These are phyloP conservation scores for Prolemur simus DNA, from an alignment of 2,113 vertebrate genomes.

Conservation along the genomic window DNA sequence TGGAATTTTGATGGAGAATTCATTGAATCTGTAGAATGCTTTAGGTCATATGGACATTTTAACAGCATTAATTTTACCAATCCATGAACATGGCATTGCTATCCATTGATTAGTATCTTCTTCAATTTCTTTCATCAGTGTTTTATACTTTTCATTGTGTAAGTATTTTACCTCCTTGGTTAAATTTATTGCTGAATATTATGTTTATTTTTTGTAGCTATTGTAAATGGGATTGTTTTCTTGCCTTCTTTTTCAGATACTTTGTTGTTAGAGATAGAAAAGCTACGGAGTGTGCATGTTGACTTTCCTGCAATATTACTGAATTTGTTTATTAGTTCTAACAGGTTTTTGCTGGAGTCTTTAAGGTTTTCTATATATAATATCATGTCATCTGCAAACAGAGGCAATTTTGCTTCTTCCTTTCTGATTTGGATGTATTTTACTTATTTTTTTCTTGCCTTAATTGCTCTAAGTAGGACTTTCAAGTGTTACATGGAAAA, in stretches of 20 bases:
- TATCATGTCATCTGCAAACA: not conserved
- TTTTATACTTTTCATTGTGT: not conserved
- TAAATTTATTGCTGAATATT: not conserved
- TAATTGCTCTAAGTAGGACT: not conserved
- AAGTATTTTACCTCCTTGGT: not conserved
- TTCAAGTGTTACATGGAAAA: not conserved
- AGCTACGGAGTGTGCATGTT: not conserved
- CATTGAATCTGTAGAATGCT: not conserved
- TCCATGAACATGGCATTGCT: not conserved
- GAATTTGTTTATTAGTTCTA: not conserved
- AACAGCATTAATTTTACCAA: not conserved
- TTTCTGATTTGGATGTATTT: not conserved
- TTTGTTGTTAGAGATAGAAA: not conserved
- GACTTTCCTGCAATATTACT: not conserved
- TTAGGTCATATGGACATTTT: not conserved
- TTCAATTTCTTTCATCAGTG: not conserved
- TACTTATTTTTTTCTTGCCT: not conserved
- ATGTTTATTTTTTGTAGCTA: not conserved
- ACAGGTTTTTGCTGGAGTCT: not conserved
- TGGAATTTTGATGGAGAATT: not conserved
- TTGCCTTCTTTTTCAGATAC: not conserved
- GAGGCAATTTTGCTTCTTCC: not conserved
- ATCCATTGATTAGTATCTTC: not conserved
- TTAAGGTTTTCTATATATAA: not conserved
- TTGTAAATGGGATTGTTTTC: not conserved